Percentiles rank a stretch among this genome's conserved stretches.
Evolutionary conservation across 2,888 invertebrate genomes (phyloP).

Genomic region (Liopterus haemorrhoidalis): DNA sequence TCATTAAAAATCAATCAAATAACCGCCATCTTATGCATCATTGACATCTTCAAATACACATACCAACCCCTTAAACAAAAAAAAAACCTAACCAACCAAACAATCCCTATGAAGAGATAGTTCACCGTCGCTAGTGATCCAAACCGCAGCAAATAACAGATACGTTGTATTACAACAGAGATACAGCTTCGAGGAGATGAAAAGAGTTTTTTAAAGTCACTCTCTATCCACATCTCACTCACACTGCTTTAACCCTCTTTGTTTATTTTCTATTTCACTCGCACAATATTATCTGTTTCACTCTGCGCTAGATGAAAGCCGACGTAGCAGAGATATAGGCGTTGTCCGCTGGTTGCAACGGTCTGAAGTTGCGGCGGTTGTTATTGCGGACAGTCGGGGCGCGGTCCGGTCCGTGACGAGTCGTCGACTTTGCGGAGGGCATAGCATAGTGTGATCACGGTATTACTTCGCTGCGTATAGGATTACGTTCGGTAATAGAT

Average conservation of each 20-base stretch:
- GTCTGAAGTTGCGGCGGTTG: background rate
- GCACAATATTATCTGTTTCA: background rate
- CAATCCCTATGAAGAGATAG: no score
- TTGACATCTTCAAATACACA: no score
- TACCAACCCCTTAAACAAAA: no score
- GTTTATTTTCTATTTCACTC: no score
- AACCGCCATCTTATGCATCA: no score
- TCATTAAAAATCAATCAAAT: no score
- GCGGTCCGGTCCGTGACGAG: conserved; percentile 11
- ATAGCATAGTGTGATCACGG: no score
- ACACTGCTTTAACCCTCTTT: background rate
- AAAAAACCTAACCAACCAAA: no score
- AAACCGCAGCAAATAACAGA: conserved; percentile 45
- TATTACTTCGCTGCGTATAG: no score
- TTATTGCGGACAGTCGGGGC: conserved; percentile 6
- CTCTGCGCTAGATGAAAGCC: conserved; percentile 12
- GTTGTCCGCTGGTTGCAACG: conserved; percentile 6
- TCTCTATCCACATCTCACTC: conserved; percentile 32
- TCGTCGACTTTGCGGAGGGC: conserved; percentile 7
- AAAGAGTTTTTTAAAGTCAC: conserved; percentile 44
- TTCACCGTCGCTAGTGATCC: no score
- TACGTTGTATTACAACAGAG: conserved; percentile 44
- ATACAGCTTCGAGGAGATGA: conserved; percentile 40
- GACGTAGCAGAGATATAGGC: conserved; percentile 10
- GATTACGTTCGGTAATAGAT: no score